A percentile compares a stretch with the other conserved stretches of the same genome.
Evolutionary conservation across 2,888 invertebrate genomes (phyloP).

Genomic region (Zootermopsis nevadensis): DNA sequence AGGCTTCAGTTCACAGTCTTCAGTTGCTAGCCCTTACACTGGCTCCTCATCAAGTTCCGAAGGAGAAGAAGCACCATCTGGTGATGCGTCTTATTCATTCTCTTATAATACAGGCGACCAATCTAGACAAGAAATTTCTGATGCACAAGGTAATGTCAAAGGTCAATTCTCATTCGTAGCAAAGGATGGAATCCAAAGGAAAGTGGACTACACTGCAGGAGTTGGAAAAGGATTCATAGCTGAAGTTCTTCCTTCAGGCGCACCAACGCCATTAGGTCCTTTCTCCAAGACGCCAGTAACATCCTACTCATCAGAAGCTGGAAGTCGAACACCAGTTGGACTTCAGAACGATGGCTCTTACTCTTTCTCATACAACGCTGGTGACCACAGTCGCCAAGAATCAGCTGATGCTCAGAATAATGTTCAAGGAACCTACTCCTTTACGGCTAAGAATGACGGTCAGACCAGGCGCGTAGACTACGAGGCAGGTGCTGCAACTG

Average conservation of each 20-base stretch:
- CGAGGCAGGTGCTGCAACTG: conserved; percentile 55
- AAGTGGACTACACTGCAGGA: conserved; percentile 55
- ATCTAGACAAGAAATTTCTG: conserved; percentile 51
- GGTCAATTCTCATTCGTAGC: conserved; percentile 56
- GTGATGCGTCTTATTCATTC: conserved; percentile 52
- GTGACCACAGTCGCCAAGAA: conserved; percentile 59
- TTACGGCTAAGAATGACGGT: conserved; percentile 55
- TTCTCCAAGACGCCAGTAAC: background rate
- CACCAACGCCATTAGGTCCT: background rate
- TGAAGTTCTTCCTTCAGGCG: conserved; percentile 55
- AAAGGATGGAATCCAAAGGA: conserved; percentile 54
- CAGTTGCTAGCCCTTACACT: background rate
- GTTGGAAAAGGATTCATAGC: conserved; percentile 54
- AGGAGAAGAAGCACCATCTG: background rate
- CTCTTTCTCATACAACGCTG: conserved; percentile 59
- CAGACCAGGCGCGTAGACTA: conserved; percentile 53
- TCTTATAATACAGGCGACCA: conserved; percentile 53
- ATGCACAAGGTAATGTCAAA: conserved; percentile 54
- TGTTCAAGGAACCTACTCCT: conserved; percentile 55
- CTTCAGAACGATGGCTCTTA: conserved; percentile 56
- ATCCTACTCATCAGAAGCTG: background rate
- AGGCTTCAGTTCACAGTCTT: background rate
- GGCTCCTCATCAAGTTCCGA: background rate
- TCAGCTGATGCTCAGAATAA: conserved; percentile 59
- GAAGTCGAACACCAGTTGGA: background rate